Evolutionary conservation across 2,888 invertebrate species (phyloP), one percentile per base, ranked within the genome.

Genomic region (Dynastes tityus): DNA sequence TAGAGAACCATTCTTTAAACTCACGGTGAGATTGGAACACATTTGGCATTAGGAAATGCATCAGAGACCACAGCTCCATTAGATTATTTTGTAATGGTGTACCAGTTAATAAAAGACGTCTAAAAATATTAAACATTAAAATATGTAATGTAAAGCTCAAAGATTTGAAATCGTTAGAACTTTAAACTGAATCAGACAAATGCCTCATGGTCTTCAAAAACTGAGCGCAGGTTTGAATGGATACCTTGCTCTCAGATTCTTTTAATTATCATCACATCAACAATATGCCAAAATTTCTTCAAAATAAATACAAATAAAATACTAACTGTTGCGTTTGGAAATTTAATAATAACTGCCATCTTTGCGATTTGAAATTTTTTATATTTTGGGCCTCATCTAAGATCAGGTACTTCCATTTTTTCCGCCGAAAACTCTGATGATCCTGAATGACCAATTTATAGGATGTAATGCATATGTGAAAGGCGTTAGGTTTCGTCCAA

Each of bases 331-430:
- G 95, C 0, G 97, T 96, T 87, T 97, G 95, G 88, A 98, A 97
- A 89, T 98, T 98, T 78, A 99, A 90, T 82, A 99, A 89, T 86
- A 98, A 92, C 90, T 99, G 99, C 99, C 99, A 99, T 81, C 99
- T 91, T 88, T 99, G 99, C 27, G 98, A 98, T 89, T 99, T 99
- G 88, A 99, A 99, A 90, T 99, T 99, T 90, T 99, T 99, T 80
- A 99, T 99, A 88, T 99, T 99, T 88, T 99, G 99, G 53, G 99
- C 99, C 90, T 98, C 99, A 88, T 99, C 99, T 76, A 99, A 91
- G 82, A 99, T 97, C 70, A 99, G 92, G 89, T 99, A 99, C 88
- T 97, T 97, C 99, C 99, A 99, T 83, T 97, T 96, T 90, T 98
- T 98, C 83, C 98, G 91, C 77, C 99, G 92, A 89, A 99, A 99